Evolutionary conservation across 2,888 invertebrate genomes (phyloP).

Genomic region (Hydraecia micacea): DNA sequence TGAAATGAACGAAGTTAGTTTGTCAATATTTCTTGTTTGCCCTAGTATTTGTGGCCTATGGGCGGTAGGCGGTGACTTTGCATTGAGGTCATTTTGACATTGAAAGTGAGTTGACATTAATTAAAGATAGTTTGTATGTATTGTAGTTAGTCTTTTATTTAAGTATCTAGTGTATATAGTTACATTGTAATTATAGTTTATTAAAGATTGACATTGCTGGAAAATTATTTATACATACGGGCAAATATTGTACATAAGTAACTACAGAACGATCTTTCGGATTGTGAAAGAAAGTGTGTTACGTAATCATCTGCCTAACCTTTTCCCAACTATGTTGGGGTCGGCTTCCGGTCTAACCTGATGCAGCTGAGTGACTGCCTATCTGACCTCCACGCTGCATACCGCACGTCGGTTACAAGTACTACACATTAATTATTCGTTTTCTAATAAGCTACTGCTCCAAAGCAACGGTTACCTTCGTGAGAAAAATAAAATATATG

Average conservation of each 20-base stretch:
- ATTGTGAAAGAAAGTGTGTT: too few relatives aligned
- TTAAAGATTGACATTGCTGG: too few relatives aligned
- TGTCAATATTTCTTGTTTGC: conserved; percentile 69
- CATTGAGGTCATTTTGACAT: conserved; percentile 5
- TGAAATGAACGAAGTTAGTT: conserved; percentile 75
- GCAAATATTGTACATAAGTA: background rate
- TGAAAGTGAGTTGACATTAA: background rate
- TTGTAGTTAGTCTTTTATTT: too few relatives aligned
- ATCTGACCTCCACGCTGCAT: background rate
- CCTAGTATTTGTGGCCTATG: conserved; percentile 25
- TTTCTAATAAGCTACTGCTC: background rate
- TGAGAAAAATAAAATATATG: background rate
- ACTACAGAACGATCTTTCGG: background rate
- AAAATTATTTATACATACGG: background rate
- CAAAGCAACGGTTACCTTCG: too few relatives aligned
- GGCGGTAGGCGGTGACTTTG: conserved; percentile 1
- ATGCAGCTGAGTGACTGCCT: too few relatives aligned
- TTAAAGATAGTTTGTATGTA: too few relatives aligned
- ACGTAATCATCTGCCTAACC: too few relatives aligned
- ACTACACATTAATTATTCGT: background rate
- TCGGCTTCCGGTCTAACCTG: too few relatives aligned
- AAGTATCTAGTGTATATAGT: too few relatives aligned
- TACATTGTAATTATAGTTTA: too few relatives aligned
- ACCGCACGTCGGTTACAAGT: background rate
- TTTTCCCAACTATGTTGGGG: too few relatives aligned